phyloP scores from a whole-genome alignment of 2,797 vertebrate species.

The Leptatherina wallacei region DNA sequence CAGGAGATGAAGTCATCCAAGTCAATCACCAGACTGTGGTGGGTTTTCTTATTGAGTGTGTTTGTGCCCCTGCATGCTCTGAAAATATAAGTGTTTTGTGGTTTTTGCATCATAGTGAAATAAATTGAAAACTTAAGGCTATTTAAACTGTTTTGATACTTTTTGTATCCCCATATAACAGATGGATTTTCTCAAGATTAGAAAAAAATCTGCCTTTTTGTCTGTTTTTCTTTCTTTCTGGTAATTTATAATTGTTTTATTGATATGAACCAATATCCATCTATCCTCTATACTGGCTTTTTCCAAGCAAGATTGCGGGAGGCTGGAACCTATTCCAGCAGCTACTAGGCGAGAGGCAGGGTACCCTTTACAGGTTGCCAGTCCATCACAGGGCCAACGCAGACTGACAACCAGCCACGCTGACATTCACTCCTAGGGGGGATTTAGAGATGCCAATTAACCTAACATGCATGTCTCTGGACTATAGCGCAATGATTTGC shows the following conservation, averaged over 20 bases:
- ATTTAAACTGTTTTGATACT: not conserved
- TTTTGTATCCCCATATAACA: not conserved
- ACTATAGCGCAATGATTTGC: no score
- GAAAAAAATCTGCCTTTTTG: not conserved
- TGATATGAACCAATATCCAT: not conserved
- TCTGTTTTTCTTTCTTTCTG: no score
- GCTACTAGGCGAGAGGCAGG: no score
- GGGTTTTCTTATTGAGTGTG: conserved; percentile 36
- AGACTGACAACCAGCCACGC: no score
- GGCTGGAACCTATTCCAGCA: no score
- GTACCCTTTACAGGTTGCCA: no score
- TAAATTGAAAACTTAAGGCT: not conserved
- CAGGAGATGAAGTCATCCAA: conserved; percentile 99
- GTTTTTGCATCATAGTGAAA: not conserved
- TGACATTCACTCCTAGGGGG: no score
- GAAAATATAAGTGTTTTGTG: conserved; percentile 5
- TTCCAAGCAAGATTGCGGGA: no score
- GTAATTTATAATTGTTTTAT: not conserved
- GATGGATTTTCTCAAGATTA: not conserved
- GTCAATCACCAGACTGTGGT: conserved; percentile 99
- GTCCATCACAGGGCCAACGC: no score
- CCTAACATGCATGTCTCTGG: no score
- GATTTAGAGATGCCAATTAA: no score
- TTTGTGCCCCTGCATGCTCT: not conserved
- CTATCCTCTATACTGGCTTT: not conserved